Evolutionary conservation across 2,797 vertebrate genomes (phyloP).

Genomic region (Morus bassanus): DNA sequence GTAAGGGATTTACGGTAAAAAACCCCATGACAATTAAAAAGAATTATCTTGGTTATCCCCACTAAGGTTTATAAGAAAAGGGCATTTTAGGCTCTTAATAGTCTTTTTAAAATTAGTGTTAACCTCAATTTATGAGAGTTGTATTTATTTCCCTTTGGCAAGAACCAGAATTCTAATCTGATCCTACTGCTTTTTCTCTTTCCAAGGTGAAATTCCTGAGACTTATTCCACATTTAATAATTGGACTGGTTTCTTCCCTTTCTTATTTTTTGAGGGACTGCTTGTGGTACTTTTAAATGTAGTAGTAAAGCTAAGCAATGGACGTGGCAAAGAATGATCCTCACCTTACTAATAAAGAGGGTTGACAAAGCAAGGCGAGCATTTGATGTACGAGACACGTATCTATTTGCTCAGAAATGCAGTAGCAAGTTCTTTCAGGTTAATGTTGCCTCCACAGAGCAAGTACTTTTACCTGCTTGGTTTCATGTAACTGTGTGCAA

Average conservation of each 20-base stretch:
- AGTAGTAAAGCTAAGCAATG: not conserved
- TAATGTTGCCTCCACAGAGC: not conserved
- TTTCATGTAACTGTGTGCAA: not conserved
- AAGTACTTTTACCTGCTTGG: not conserved
- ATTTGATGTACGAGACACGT: rapidly evolving
- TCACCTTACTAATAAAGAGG: not conserved
- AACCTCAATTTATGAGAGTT: not conserved
- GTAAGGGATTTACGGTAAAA: not conserved
- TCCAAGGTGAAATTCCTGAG: not conserved
- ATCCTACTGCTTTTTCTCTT: not conserved
- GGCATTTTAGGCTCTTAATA: not conserved
- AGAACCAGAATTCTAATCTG: not conserved
- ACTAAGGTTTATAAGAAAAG: not conserved
- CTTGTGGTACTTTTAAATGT: not conserved
- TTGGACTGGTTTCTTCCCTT: not conserved
- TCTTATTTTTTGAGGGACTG: not conserved
- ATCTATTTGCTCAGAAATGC: not conserved
- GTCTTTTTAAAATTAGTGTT: not conserved
- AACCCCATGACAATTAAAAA: not conserved
- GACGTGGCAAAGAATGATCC: not conserved
- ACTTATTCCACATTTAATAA: not conserved
- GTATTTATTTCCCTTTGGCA: not conserved
- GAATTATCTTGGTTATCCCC: not conserved
- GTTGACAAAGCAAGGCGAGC: not conserved
- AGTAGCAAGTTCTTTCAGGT: not conserved